Evolutionary conservation across 2,888 invertebrate species (phyloP).

Genomic region (Deilephila elpenor): DNA sequence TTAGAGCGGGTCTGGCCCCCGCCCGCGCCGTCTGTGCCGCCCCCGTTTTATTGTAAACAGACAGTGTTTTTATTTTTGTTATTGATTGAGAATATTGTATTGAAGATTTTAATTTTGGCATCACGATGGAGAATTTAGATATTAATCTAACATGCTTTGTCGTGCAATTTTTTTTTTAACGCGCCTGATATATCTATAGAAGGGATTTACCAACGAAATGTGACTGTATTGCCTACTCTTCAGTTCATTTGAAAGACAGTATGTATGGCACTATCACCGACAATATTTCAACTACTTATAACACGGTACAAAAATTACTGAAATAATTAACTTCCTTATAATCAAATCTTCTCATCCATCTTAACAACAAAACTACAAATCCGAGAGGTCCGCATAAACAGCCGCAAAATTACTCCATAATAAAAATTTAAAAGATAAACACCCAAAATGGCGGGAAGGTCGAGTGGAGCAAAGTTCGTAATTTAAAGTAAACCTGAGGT

Average conservation of each 20-base stretch:
- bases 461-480: constrained; percentile 53
- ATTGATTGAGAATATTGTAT: not conserved
- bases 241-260: too few species aligned
- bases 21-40: constrained; percentile 48
- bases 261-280: too few species aligned
- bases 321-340: constrained; percentile 38
- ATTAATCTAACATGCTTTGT: too few species aligned
- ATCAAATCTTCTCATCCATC: not conserved
- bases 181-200: too few species aligned
- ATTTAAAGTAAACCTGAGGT: constrained; percentile 70
- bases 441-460: constrained; percentile 30
- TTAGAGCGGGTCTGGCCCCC: constrained; percentile 68
- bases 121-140: too few species aligned
- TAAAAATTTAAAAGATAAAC: constrained; percentile 26
- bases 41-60: not conserved
- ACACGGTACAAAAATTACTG: too few species aligned
- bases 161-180: too few species aligned
- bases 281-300: too few species aligned
- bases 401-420: constrained; percentile 13
- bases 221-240: too few species aligned
- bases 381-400: not conserved
- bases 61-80: not conserved
- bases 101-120: too few species aligned
- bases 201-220: too few species aligned
- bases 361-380: not conserved